A percentile compares a stretch with the other conserved stretches of the same genome.
Evolutionary conservation across 2,888 invertebrate genomes (phyloP).

Genomic region (Malthinus seriepunctatus): DNA sequence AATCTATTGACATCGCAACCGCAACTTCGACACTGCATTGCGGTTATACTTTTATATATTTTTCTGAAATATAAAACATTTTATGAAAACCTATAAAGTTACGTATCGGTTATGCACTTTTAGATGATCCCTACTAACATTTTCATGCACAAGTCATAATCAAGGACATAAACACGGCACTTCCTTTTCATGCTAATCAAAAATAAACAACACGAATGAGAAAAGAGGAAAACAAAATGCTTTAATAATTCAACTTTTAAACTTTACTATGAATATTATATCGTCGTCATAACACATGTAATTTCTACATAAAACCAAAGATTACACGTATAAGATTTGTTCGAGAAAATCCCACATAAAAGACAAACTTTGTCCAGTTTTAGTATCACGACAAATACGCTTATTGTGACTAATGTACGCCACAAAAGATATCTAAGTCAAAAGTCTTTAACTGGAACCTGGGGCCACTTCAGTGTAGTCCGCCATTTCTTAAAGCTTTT

Average conservation of each 20-base stretch:
- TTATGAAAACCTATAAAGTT: slow-evolving; percentile 26
- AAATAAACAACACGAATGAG: not conserved
- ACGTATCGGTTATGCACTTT: slow-evolving; percentile 20
- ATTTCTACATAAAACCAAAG: too few species aligned
- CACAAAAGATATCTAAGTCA: too few species aligned
- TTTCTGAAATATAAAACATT: slow-evolving; percentile 34
- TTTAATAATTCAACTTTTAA: not conserved
- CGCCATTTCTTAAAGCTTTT: too few species aligned
- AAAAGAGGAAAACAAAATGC: not conserved
- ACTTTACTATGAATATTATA: not conserved
- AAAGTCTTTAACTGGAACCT: too few species aligned
- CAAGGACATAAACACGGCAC: slow-evolving; percentile 6
- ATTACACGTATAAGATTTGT: too few species aligned
- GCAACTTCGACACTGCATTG: slow-evolving; percentile 43
- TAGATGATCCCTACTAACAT: slow-evolving; percentile 1
- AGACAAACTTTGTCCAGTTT: too few species aligned
- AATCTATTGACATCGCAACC: slow-evolving; percentile 44
- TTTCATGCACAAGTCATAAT: slow-evolving; percentile 9
- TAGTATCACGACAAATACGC: too few species aligned
- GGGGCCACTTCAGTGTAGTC: too few species aligned
- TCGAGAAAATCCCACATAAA: too few species aligned
- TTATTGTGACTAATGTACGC: too few species aligned
- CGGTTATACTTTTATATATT: slow-evolving; percentile 41
- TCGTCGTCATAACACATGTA: too few species aligned
- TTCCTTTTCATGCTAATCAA: slow-evolving; percentile 8